A percentile compares a stretch with the other conserved stretches of the same genome.
Conservation (phyloP, 2,888 invertebrate species). For the Pterostichus madidus region DNA sequence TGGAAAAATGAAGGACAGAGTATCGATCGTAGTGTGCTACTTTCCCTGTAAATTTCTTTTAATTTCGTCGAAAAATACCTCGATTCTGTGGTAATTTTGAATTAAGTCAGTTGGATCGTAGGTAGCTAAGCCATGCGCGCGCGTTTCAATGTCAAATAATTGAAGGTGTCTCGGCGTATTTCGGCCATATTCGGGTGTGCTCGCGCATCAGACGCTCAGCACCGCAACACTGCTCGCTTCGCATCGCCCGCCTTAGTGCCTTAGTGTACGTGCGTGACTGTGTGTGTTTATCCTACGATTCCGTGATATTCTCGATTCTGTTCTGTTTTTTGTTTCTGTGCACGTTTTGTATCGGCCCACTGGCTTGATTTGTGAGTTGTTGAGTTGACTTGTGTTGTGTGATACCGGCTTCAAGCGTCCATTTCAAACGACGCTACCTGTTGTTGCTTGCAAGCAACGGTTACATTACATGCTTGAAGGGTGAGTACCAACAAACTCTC, state of each 20-base stretch:
- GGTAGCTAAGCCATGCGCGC: constrained; percentile 38
- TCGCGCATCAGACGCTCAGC: constrained; percentile 63
- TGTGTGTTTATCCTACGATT: constrained; percentile 46
- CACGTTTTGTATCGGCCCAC: constrained; percentile 15
- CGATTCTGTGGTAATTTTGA: not conserved
- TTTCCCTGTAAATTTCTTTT: not conserved
- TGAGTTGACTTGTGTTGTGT: constrained; percentile 43
- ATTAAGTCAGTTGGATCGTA: constrained; percentile 32
- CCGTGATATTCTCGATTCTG: not conserved
- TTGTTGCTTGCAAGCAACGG: constrained; percentile 46
- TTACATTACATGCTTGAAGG: constrained; percentile 61
- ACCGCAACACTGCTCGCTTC: constrained; percentile 24
- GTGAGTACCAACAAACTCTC: constrained; percentile 37
- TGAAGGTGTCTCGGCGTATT: constrained; percentile 63
- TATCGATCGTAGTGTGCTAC: constrained; percentile 8
- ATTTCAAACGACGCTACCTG: constrained; percentile 42
- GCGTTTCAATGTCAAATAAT: constrained; percentile 65
- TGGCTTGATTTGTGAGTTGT: constrained; percentile 44
- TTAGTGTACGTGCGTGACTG: constrained; percentile 51
- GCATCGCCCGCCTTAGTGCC: constrained; percentile 41
- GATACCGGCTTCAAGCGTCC: constrained; percentile 14
- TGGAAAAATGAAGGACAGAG: not conserved
- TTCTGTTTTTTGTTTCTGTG: constrained; percentile 39
- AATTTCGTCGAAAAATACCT: not conserved
- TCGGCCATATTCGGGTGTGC: constrained; percentile 64